These are phyloP conservation scores for Melanerpes aurifrons DNA, from an alignment of 2,113 vertebrate genomes.

Conservation along the genomic window DNA sequence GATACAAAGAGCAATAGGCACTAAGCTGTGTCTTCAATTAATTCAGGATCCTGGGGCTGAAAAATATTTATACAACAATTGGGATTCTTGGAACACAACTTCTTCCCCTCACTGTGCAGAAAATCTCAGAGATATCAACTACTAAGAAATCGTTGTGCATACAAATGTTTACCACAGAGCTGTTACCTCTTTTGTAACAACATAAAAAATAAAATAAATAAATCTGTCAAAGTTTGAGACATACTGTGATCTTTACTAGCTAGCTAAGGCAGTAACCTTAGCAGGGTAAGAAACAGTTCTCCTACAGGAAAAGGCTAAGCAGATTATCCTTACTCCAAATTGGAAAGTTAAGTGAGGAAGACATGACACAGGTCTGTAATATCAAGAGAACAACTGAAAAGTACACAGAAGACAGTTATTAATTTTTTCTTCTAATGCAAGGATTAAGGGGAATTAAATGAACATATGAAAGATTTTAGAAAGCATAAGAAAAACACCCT, in stretches of 20 bases:
- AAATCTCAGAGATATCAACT: background rate
- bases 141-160: background rate
- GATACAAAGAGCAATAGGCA: background rate
- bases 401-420: slow-evolving; percentile 20
- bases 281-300: background rate
- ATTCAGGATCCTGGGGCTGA: background rate
- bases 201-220: background rate
- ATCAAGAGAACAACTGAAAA: slow-evolving; percentile 32
- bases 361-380: slow-evolving; percentile 20
- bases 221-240: background rate
- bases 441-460: slow-evolving; percentile 17
- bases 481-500: background rate
- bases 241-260: background rate
- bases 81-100: background rate
- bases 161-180: background rate
- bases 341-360: background rate
- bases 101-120: background rate
- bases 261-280: background rate
- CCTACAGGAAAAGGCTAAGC: background rate
- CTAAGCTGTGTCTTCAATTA: background rate
- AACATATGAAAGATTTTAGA: slow-evolving; percentile 33
- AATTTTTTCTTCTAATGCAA: slow-evolving; percentile 31
- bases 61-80: slow-evolving; percentile 1
- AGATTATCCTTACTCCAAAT: background rate
- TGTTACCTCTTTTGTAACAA: background rate